Evolutionary conservation across 2,888 invertebrate genomes (phyloP), one percentile per base, ranked within the genome.

Genomic region (Megalurothrips usitatus): DNA sequence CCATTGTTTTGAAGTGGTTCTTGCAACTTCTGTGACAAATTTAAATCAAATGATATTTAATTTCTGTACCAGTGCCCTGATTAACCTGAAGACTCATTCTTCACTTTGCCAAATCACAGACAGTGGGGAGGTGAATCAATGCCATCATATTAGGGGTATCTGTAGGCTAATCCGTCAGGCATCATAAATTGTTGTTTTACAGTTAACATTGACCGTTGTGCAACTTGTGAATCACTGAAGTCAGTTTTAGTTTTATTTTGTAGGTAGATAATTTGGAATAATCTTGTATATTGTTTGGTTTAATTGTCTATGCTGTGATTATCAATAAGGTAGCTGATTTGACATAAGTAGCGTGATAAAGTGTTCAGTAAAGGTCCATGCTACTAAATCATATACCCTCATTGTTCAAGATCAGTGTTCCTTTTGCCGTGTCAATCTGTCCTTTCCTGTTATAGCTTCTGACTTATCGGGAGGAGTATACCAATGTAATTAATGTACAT

Each of bases 281-380:
- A 75, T 12, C 12, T 26, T 58, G 19, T n/a, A 75, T 26, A 75
- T 26, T n/a, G 23, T 26, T 23, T 26, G 26, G 23, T 58, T 58
- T 58, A 75, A 75, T 23, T 12, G 8, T 26, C 68, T 75, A 75
- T 75, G 68, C 68, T 75, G 68, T 75, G 68, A 75, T 75, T 75
- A 75, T 75, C n/a, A 26, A 75, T 75, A 26, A 75, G 68, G 23
- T 12, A 75, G 26, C 26, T 75, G 68, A 10, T 26, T 23, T 23
- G n/a, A 26, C 3, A n/a, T 12, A 26, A 75, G 17, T 19, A 17
- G 17, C n/a, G 17, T 19, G n/a, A n/a, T 58, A 14, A 58, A 58
- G 19, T 58, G 12, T 75, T 75, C 10, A n/a, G 68, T 23, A 11
- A 26, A 75, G 68, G 68, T 75, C 68, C 12, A 23, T 12, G 9